Percentiles rank a stretch among this genome's conserved stretches.
Conservation (phyloP, 2,113 vertebrate genomes). For the Pelecanus crispus region DNA sequence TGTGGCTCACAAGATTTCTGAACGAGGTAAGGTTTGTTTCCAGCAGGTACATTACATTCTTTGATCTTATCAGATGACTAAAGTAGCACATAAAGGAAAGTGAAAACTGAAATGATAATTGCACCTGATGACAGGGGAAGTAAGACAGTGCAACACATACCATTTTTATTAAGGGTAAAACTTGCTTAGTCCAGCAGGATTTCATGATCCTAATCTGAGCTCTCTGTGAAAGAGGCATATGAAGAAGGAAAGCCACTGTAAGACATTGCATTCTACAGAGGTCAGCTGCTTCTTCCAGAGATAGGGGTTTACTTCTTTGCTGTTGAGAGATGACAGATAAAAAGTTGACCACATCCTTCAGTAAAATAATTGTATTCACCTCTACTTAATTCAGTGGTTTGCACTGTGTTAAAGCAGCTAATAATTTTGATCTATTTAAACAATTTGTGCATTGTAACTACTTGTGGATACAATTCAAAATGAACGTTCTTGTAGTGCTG, state of each 20-base stretch:
- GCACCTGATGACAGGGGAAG: background rate
- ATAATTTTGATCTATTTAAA: background rate
- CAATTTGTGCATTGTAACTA: background rate
- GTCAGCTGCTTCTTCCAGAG: constrained; percentile 5
- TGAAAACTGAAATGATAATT: background rate
- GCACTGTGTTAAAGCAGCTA: background rate
- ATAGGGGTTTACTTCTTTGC: background rate
- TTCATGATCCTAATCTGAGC: constrained; percentile 5
- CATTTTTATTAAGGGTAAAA: constrained; percentile 16
- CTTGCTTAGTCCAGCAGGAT: background rate
- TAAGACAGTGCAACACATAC: background rate
- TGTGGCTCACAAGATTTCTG: background rate
- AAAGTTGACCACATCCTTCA: background rate
- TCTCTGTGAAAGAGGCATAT: constrained; percentile 36
- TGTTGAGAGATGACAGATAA: background rate
- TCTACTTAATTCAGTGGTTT: background rate
- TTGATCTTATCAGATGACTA: background rate
- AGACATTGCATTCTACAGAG: constrained; percentile 53
- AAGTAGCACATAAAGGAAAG: background rate
- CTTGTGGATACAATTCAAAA: background rate
- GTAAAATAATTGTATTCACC: background rate
- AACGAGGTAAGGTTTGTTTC: background rate
- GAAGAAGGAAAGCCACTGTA: constrained; percentile 31
- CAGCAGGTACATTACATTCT: background rate
- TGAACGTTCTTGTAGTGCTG: background rate